phyloP scores from a whole-genome alignment of 53 echinoderm and acorn worm species.

The Actinopyga echinites region DNA sequence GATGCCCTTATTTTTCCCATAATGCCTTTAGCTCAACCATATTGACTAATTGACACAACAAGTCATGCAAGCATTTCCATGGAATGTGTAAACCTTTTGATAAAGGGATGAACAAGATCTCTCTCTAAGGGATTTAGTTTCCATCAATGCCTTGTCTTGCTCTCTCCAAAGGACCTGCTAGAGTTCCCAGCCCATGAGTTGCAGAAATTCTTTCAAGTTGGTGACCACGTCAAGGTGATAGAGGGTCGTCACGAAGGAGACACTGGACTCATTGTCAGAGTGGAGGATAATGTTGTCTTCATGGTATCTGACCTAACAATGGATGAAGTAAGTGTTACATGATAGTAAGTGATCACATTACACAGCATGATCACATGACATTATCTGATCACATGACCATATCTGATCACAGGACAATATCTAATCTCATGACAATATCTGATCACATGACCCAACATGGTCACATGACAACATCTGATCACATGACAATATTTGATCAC shows the following conservation, averaged over 20 bases:
- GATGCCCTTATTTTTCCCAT: too few relatives aligned
- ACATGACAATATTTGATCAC: too few relatives aligned
- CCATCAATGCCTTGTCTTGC: background rate
- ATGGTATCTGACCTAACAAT: slow-evolving; percentile 97
- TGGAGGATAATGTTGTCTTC: slow-evolving; percentile 93
- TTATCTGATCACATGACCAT: too few relatives aligned
- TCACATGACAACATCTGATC: too few relatives aligned
- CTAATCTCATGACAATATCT: too few relatives aligned
- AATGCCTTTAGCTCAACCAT: too few relatives aligned
- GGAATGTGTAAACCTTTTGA: background rate
- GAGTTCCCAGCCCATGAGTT: slow-evolving; percentile 91
- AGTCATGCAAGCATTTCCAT: background rate
- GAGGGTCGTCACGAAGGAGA: slow-evolving; percentile 94
- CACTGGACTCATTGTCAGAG: slow-evolving; percentile 92
- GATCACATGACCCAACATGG: too few relatives aligned
- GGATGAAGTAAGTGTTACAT: slow-evolving; percentile 76
- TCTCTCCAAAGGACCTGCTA: slow-evolving; percentile 64
- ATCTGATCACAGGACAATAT: too few relatives aligned
- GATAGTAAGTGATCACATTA: background rate
- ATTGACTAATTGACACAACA: background rate
- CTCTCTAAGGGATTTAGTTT: background rate
- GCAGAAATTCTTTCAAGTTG: slow-evolving; percentile 91
- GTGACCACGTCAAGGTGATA: slow-evolving; percentile 95
- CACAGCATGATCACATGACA: too few relatives aligned
- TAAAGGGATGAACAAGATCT: background rate